Evolutionary conservation across 2,888 invertebrate species (phyloP).

Genomic region (Morpho deidamia): DNA sequence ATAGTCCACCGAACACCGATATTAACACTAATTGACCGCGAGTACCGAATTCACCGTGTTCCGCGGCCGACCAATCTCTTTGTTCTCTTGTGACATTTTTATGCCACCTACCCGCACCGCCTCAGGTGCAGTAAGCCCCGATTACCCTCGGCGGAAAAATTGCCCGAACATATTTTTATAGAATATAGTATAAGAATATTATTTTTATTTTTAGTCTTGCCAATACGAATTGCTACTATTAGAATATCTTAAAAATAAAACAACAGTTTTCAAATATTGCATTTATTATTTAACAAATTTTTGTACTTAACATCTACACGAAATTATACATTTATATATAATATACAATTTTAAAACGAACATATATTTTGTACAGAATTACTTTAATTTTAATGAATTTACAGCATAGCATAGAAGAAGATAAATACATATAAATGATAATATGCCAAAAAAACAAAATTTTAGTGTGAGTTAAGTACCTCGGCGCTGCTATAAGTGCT

Average conservation of each 20-base stretch:
- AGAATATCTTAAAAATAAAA: neutral
- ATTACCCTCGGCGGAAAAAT: too few species aligned
- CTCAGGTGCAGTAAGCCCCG: too few species aligned
- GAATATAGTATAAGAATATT: too few species aligned
- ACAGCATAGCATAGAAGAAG: neutral
- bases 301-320: constrained; percentile 44
- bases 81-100: too few species aligned
- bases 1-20: too few species aligned
- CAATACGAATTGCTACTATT: too few species aligned
- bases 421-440: constrained; percentile 1
- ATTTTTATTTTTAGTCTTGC: too few species aligned
- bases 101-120: too few species aligned
- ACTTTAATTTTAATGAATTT: neutral
- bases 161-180: too few species aligned
- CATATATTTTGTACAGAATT: constrained; percentile 3
- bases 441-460: neutral
- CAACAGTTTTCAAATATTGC: constrained; percentile 25
- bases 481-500: constrained; percentile 44
- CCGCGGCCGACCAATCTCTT: too few species aligned
- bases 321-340: constrained; percentile 38
- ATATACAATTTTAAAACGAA: constrained; percentile 15
- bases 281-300: constrained; percentile 39
- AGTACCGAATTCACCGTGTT: too few species aligned
- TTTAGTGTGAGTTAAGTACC: constrained; percentile 47
- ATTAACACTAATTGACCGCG: too few species aligned